Evolutionary conservation across 1,140 invertebrate genomes (phyloP).

Genomic region (Phortica variegata): DNA sequence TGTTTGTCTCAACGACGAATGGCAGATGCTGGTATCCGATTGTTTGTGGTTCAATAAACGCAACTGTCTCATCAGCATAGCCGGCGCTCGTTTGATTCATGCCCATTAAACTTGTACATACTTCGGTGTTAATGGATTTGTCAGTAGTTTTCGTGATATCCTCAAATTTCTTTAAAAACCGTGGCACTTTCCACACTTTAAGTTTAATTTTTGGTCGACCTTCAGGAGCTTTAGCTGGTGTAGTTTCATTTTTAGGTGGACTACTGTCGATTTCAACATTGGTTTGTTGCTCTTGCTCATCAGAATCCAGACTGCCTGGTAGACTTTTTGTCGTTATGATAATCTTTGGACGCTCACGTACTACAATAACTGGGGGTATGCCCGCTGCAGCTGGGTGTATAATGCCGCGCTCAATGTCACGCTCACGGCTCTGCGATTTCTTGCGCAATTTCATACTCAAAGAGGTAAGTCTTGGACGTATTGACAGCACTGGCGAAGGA

Average conservation of each 20-base stretch:
- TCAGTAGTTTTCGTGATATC: constrained; percentile 19
- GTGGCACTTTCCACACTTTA: constrained; percentile 66
- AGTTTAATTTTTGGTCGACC: constrained; percentile 60
- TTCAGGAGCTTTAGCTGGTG: background rate
- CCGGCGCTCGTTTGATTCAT: too few relatives aligned
- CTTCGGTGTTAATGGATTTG: constrained; percentile 14
- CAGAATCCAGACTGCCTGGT: constrained; percentile 76
- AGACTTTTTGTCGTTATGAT: constrained; percentile 67
- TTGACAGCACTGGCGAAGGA: constrained; percentile 54
- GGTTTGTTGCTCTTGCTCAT: constrained; percentile 64
- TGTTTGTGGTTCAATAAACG: constrained; percentile 46
- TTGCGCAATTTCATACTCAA: constrained; percentile 55
- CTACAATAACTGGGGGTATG: constrained; percentile 42
- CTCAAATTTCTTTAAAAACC: constrained; percentile 63
- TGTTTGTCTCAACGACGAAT: constrained; percentile 63
- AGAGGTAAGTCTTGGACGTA: constrained; percentile 48
- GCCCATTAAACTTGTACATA: constrained; percentile 6
- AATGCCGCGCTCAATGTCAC: constrained; percentile 43
- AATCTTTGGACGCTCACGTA: constrained; percentile 59
- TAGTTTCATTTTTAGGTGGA: constrained; percentile 14
- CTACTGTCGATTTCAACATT: constrained; percentile 43
- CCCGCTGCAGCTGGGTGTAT: constrained; percentile 32
- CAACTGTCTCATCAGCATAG: constrained; percentile 27
- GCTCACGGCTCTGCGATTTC: constrained; percentile 31
- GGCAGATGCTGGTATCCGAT: constrained; percentile 65